These are phyloP conservation scores for Nansenia antarctica DNA, from an alignment of 2,113 vertebrate species.

Conservation along the genomic window DNA sequence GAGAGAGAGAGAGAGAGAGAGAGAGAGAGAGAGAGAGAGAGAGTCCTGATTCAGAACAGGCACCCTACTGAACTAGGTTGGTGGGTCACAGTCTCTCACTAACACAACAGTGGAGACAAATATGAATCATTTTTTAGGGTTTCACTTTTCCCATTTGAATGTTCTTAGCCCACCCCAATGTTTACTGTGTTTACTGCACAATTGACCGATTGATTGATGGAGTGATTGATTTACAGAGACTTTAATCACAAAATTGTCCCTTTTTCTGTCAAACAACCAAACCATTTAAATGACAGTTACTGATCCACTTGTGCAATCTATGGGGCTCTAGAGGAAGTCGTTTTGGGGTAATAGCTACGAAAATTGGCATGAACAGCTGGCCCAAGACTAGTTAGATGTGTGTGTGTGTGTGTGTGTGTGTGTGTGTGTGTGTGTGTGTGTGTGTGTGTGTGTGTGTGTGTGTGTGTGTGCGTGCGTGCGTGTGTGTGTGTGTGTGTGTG, in stretches of 20 bases:
- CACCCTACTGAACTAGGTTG: neutral
- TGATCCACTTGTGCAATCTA: slow-evolving; percentile 47
- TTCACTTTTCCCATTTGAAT: neutral
- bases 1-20: no score
- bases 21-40: no score
- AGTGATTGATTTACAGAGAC: slow-evolving; percentile 42
- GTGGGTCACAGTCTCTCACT: neutral
- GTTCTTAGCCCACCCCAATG: neutral
- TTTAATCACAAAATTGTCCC: slow-evolving; percentile 54
- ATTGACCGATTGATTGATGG: slow-evolving; percentile 28
- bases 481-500: slow-evolving; percentile 36
- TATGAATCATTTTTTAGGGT: neutral
- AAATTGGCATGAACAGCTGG: slow-evolving; percentile 63
- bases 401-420: slow-evolving; percentile 55
- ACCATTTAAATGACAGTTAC: slow-evolving; percentile 50
- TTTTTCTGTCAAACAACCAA: slow-evolving; percentile 49
- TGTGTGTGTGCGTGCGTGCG: slow-evolving; percentile 24
- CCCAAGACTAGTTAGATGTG: slow-evolving; percentile 47
- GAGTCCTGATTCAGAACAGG: no score
- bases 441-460: slow-evolving; percentile 50
- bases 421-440: no score
- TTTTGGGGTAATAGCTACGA: slow-evolving; percentile 65
- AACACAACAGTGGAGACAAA: neutral
- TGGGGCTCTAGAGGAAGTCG: slow-evolving; percentile 71
- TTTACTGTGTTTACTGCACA: neutral